phyloP scores from a whole-genome alignment of 2,113 vertebrate genomes.

The Alethe diademata region DNA sequence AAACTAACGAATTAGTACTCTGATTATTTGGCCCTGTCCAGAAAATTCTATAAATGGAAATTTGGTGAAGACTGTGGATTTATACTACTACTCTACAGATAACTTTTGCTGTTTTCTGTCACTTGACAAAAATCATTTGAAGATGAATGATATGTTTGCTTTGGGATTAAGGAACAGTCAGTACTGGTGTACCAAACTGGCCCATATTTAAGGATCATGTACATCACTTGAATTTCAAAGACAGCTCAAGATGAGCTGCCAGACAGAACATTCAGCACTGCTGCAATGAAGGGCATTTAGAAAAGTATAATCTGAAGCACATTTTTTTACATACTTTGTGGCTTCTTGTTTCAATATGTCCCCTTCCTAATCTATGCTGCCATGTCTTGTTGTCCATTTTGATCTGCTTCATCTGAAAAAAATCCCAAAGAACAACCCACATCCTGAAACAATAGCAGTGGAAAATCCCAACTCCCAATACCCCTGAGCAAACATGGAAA shows the following conservation, averaged over 20 bases:
- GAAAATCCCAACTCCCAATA: background rate
- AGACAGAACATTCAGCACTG: background rate
- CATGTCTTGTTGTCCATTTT: background rate
- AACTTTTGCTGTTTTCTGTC: background rate
- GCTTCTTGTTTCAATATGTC: conserved; percentile 21
- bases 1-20: background rate
- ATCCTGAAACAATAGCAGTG: background rate
- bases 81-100: background rate
- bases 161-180: background rate
- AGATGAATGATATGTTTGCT: background rate
- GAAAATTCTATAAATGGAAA: background rate
- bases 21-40: background rate
- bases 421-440: background rate
- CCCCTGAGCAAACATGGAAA: background rate
- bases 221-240: background rate
- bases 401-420: conserved; percentile 6
- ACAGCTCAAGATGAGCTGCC: background rate
- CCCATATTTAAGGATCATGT: background rate
- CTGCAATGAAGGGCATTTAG: background rate
- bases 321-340: conserved; percentile 19
- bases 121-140: background rate
- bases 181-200: background rate
- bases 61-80: background rate
- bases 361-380: background rate
- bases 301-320: conserved; percentile 3